A percentile compares a stretch with the other conserved stretches of the same genome.
Evolutionary conservation across 2,888 invertebrate genomes (phyloP).

Genomic region (Dusona sp.): DNA sequence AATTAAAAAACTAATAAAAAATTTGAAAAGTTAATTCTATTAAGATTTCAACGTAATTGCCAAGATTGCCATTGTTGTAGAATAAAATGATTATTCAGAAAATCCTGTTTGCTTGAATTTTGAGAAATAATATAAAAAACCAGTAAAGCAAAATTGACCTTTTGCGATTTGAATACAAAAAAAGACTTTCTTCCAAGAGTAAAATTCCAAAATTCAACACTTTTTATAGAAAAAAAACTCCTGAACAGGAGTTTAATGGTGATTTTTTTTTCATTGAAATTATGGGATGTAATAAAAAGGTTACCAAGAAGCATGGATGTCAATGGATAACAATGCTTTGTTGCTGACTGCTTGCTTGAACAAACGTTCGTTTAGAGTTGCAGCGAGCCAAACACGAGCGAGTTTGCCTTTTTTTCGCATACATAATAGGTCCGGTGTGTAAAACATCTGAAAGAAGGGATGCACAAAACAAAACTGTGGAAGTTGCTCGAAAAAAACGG

Average conservation of each 20-base stretch:
- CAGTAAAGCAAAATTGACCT: too few species aligned
- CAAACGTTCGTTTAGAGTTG: conserved; percentile 62
- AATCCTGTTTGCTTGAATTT: too few species aligned
- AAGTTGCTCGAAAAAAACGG: conserved; percentile 95
- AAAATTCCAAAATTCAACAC: background rate
- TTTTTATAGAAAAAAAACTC: background rate
- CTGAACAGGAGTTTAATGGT: background rate
- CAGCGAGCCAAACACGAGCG: conserved; percentile 73
- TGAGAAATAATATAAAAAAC: too few species aligned
- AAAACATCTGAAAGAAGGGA: conserved; percentile 69
- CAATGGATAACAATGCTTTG: conserved; percentile 47
- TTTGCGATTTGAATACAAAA: too few species aligned
- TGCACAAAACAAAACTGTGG: conserved; percentile 9
- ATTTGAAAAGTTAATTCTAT: too few species aligned
- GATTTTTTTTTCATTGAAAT: background rate
- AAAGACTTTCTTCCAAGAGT: background rate
- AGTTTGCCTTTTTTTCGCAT: conserved; percentile 65
- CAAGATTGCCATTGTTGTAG: too few species aligned
- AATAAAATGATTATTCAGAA: too few species aligned
- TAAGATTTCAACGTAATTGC: too few species aligned
- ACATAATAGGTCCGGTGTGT: conserved; percentile 67
- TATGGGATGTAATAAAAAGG: background rate
- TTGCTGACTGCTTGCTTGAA: conserved; percentile 63
- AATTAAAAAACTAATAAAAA: too few species aligned
- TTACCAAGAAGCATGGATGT: conserved; percentile 68